A percentile compares a stretch with the other conserved stretches of the same genome.
Conservation (phyloP, 92 coral and sea anemone genomes). For the Zoanthus sansibaricus region DNA sequence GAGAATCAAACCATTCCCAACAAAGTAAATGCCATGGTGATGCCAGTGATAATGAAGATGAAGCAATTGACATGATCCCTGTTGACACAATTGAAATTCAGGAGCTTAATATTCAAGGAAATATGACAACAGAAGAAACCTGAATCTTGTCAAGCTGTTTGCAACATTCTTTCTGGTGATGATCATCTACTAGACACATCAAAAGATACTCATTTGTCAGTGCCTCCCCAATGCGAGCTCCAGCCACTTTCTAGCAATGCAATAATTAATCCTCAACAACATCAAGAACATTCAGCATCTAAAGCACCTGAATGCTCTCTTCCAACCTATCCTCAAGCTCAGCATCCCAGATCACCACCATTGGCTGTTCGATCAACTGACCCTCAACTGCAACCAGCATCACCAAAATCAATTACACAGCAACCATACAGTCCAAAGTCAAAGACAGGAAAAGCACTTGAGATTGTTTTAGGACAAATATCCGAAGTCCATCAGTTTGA, state of each 20-base stretch:
- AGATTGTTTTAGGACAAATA: conserved; percentile 13
- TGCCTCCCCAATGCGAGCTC: conserved; percentile 3
- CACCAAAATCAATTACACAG: background rate
- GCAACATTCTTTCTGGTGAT: background rate
- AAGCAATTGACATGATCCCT: background rate
- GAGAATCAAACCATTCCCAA: background rate
- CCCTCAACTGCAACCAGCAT: background rate
- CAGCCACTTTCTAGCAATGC: background rate
- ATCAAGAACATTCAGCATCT: background rate
- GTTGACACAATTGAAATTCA: background rate
- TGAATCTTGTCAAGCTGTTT: conserved; percentile 9
- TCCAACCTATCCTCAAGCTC: conserved; percentile 1
- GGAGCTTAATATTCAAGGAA: conserved; percentile 14
- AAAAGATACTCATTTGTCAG: no score
- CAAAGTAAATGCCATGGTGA: no score
- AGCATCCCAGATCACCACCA: background rate
- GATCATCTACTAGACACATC: background rate
- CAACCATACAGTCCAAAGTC: background rate
- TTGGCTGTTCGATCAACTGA: background rate
- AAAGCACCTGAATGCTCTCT: background rate
- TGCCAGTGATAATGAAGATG: background rate
- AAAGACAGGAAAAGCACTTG: conserved; percentile 8
- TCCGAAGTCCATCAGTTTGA: conserved; percentile 9
- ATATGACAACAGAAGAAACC: background rate
- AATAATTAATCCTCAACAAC: background rate